These are phyloP conservation scores for Orthosia incerta DNA, from an alignment of 2,888 invertebrate genomes.

Conservation along the genomic window DNA sequence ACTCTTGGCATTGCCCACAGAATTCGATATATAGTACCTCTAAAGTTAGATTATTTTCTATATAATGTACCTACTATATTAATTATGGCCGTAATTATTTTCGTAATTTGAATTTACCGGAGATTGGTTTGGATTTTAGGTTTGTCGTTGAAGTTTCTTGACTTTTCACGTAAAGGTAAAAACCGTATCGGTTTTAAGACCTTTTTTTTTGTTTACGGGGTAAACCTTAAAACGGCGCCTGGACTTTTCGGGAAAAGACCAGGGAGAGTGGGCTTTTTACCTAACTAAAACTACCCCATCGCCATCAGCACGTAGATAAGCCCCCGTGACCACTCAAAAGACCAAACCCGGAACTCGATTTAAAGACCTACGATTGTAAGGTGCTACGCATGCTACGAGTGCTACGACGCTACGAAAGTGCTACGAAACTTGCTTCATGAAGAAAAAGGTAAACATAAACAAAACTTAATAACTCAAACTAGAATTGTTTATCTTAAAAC, in stretches of 20 bases:
- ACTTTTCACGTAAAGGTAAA: too few species aligned
- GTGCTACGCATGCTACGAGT: conserved; percentile 48
- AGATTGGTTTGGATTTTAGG: not conserved
- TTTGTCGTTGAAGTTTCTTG: not conserved
- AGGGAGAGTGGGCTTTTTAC: too few species aligned
- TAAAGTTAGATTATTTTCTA: too few species aligned
- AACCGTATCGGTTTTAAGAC: too few species aligned
- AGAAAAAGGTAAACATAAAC: not conserved
- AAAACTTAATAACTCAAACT: not conserved
- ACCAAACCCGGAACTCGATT: not conserved
- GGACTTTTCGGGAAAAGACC: too few species aligned
- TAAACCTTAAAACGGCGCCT: too few species aligned
- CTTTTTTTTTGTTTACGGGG: too few species aligned
- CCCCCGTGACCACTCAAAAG: too few species aligned
- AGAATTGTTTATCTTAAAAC: not conserved
- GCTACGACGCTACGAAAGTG: conserved; percentile 54
- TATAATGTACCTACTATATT: not conserved
- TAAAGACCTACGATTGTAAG: not conserved
- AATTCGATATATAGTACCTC: not conserved
- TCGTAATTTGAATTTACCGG: not conserved
- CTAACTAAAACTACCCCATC: too few species aligned
- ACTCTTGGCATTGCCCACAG: not conserved
- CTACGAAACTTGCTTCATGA: conserved; percentile 40
- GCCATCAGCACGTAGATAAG: too few species aligned
- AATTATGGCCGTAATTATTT: not conserved